Percentiles rank a stretch among this genome's conserved stretches.
These are phyloP conservation scores for Papilio glaucus DNA, from an alignment of 1,140 invertebrate species.

Conservation along the genomic window DNA sequence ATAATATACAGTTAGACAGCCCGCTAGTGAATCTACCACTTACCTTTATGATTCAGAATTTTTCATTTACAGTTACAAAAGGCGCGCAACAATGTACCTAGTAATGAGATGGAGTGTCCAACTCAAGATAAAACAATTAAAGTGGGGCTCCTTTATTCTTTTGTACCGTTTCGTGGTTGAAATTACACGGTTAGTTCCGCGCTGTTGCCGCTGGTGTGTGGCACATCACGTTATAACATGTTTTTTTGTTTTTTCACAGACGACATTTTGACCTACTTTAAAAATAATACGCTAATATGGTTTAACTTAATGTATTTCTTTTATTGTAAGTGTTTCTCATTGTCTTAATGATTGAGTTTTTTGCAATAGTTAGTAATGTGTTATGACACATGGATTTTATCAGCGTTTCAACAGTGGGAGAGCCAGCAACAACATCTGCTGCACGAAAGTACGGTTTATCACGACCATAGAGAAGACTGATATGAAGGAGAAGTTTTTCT, in stretches of 20 bases:
- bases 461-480: too few relatives aligned
- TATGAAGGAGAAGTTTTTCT: too few relatives aligned
- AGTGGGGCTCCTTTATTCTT: slow-evolving; percentile 1
- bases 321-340: neutral
- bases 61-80: slow-evolving; percentile 14
- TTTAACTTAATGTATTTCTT: neutral
- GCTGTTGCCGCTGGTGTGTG: neutral
- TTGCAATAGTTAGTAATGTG: neutral
- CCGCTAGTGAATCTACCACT: neutral
- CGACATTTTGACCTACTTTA: slow-evolving; percentile 7
- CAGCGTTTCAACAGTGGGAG: too few relatives aligned
- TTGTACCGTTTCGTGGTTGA: neutral
- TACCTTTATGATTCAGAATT: neutral
- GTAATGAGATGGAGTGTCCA: slow-evolving; percentile 16
- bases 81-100: slow-evolving; percentile 6
- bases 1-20: slow-evolving; percentile 9
- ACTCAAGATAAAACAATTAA: slow-evolving; percentile 1
- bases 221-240: neutral
- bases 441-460: too few relatives aligned
- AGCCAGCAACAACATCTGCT: too few relatives aligned
- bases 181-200: neutral
- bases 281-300: neutral
- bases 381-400: too few relatives aligned
- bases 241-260: neutral
- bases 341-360: neutral